phyloP scores from a whole-genome alignment of 1,140 invertebrate species.

The Drosophila lowei region DNA sequence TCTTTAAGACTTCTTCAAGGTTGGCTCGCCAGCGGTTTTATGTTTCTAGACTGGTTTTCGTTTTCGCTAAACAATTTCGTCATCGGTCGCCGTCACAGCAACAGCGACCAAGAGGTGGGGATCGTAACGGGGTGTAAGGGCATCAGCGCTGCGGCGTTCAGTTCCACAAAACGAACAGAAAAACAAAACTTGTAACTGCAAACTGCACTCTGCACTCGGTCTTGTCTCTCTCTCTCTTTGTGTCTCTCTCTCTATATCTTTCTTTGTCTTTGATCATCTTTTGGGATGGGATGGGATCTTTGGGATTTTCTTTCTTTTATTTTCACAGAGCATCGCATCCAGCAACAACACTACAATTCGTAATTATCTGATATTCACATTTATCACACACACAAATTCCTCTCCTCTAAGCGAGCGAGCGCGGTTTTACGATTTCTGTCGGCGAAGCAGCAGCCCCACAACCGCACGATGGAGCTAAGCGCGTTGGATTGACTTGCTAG shows the following conservation, averaged over 20 bases:
- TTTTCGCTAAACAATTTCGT: slow-evolving; percentile 77
- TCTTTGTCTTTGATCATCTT: slow-evolving; percentile 6
- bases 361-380: slow-evolving; percentile 40
- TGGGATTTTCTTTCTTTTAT: slow-evolving; percentile 23
- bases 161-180: slow-evolving; percentile 12
- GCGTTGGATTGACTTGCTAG: slow-evolving; percentile 29
- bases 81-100: slow-evolving; percentile 48
- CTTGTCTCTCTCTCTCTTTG: slow-evolving; percentile 14
- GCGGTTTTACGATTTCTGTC: slow-evolving; percentile 4
- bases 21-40: slow-evolving; percentile 56
- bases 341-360: slow-evolving; percentile 10
- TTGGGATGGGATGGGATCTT: slow-evolving; percentile 22
- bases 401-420: slow-evolving; percentile 5
- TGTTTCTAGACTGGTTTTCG: slow-evolving; percentile 75
- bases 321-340: slow-evolving; percentile 10
- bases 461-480: slow-evolving; percentile 28
- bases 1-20: slow-evolving; percentile 75
- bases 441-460: too few relatives aligned
- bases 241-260: background rate
- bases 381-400: slow-evolving; percentile 41
- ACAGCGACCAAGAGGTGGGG: slow-evolving; percentile 25
- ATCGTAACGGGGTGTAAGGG: slow-evolving; percentile 24
- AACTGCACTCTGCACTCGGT: slow-evolving; percentile 39
- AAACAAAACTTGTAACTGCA: slow-evolving; percentile 56
- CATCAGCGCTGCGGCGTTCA: slow-evolving; percentile 6